Percentiles rank a stretch among this genome's conserved stretches.
These are phyloP conservation scores for Drosophila mimetica DNA, from an alignment of 2,888 invertebrate genomes.

Conservation along the genomic window DNA sequence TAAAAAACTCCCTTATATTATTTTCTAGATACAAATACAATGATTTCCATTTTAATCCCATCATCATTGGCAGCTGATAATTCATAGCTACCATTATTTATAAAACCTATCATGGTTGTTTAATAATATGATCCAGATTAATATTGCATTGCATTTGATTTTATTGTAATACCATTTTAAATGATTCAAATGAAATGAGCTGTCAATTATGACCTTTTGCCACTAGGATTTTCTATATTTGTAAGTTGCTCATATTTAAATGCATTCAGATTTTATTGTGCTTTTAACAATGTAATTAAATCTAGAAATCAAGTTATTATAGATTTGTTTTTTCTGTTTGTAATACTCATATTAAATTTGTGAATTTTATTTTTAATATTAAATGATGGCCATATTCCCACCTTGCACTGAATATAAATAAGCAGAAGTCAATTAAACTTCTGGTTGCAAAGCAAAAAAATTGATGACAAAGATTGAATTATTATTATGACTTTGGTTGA, in stretches of 20 bases:
- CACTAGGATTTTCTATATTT: background rate
- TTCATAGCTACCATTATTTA: background rate
- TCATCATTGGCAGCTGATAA: background rate
- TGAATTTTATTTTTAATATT: too few species aligned
- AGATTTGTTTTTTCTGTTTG: background rate
- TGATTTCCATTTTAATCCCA: background rate
- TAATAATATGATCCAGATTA: background rate
- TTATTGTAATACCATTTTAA: constrained; percentile 36
- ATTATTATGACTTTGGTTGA: constrained; percentile 20
- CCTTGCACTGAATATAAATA: constrained; percentile 6
- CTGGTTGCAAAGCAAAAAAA: constrained; percentile 7
- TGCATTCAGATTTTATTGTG: background rate
- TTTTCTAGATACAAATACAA: too few species aligned
- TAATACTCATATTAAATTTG: too few species aligned
- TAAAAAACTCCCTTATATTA: too few species aligned
- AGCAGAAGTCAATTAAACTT: constrained; percentile 12
- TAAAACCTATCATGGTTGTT: background rate
- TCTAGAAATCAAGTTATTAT: constrained; percentile 1
- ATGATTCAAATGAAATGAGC: constrained; percentile 63
- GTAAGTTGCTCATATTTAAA: background rate
- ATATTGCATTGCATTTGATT: background rate
- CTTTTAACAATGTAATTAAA: constrained; percentile 41
- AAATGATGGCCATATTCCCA: too few species aligned
- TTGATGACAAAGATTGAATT: constrained; percentile 10
- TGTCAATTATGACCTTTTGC: constrained; percentile 57